Base-by-base conservation (phyloP, 2,797 vertebrate genomes). In the Enoplosus armatus region DNA sequence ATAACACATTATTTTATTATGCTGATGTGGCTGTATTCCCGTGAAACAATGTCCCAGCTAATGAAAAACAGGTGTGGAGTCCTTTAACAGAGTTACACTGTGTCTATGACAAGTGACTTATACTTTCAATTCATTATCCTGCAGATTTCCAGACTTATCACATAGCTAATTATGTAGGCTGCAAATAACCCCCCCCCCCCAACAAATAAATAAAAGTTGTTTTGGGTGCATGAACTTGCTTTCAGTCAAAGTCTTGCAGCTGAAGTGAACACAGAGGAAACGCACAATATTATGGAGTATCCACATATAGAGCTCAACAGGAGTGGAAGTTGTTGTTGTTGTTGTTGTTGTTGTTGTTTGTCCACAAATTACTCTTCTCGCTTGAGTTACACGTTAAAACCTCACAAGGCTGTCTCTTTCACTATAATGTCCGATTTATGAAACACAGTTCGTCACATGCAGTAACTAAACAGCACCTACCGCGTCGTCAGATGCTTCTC, bases 391-490 rank as follows among this genome's bases (percentile, higher is more conserved):
- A 65, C 15, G 1, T 27, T 37, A n/a, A n/a, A 8, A 48, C 6
- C 9, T 16, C 4, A 41, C 1, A 35, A 10, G 9, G 33, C 2
- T 20, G 6, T 22, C 1, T 6, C 14, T 9, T 22, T 53, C 18
- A 2, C 47, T 20, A 1, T 0, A 51, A 15, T 26, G 11, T 50
- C 8, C 1, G 1, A 15, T 15, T 24, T 2, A 66, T 20, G 0
- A 22, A 31, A 27, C 1, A 0, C 4, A 0, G 2, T 29, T 59
- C 55, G n/a, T 26, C 5, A 37, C 4, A 33, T n/a, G 16, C 8
- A 48, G 7, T 24, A 10, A 14, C 10, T 7, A 11, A 66, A 31
- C 50, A 35, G 10, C 3, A 71, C 63, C 6, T 22, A 82, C 68
- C 10, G 15, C 37, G 11, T 22, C 5, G 16, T 2, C 14, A 2